Percentiles rank a stretch among this genome's conserved stretches.
Evolutionary conservation across 2,797 vertebrate species (phyloP).

Genomic region (Paguma larvata): DNA sequence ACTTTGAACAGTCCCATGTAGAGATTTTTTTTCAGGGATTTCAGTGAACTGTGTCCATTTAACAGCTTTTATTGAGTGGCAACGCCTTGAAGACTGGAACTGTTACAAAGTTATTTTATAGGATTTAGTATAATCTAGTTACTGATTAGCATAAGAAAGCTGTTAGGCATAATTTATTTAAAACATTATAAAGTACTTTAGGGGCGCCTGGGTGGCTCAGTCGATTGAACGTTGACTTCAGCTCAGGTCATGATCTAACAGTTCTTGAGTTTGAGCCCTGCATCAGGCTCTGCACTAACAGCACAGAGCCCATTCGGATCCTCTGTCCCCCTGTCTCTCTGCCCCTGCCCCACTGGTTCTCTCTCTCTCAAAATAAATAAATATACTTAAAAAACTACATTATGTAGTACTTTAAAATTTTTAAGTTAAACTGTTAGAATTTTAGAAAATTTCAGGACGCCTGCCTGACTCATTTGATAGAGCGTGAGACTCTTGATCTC

Average conservation of each 20-base stretch:
- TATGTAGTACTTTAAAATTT: background rate
- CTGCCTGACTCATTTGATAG: background rate
- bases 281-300: too few relatives aligned
- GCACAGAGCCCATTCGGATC: too few relatives aligned
- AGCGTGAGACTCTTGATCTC: background rate
- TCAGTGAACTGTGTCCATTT: background rate
- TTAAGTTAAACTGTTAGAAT: background rate
- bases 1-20: background rate
- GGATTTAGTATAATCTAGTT: background rate
- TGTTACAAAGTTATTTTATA: background rate
- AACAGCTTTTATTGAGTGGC: background rate
- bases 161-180: background rate
- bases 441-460: background rate
- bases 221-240: too few relatives aligned
- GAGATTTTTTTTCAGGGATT: background rate
- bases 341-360: too few relatives aligned
- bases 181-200: background rate
- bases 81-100: background rate
- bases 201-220: too few relatives aligned
- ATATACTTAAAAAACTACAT: background rate
- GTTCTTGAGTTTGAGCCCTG: too few relatives aligned
- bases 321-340: too few relatives aligned
- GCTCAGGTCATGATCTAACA: too few relatives aligned
- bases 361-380: too few relatives aligned
- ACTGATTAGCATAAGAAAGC: background rate